A percentile compares a stretch with the other conserved stretches of the same genome.
These are phyloP conservation scores for Mythimna impura DNA, from an alignment of 2,888 invertebrate species.

Conservation along the genomic window DNA sequence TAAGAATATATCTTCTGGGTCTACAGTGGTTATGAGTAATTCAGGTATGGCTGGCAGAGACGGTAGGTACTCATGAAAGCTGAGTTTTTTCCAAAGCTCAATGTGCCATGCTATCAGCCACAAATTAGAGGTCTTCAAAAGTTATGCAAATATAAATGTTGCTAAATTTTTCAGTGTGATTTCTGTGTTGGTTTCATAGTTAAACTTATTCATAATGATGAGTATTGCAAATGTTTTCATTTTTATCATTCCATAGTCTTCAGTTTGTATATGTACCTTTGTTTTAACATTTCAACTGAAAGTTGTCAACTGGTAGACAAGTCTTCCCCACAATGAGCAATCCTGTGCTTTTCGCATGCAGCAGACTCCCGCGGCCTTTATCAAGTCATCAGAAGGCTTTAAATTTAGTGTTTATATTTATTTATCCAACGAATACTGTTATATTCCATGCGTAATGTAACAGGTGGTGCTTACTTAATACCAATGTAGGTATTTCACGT, in stretches of 20 bases:
- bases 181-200: too few relatives aligned
- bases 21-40: too few relatives aligned
- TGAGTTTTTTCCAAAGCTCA: neutral
- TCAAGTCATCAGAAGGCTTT: too few relatives aligned
- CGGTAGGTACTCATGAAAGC: too few relatives aligned
- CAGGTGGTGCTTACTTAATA: slow-evolving; percentile 19
- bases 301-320: neutral
- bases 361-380: neutral
- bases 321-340: neutral
- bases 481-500: slow-evolving; percentile 13
- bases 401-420: neutral
- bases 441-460: slow-evolving; percentile 29
- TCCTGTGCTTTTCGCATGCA: neutral
- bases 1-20: neutral
- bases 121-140: too few relatives aligned
- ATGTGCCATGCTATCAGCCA: neutral
- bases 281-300: neutral
- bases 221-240: too few relatives aligned
- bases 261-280: neutral
- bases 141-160: too few relatives aligned
- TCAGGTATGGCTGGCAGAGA: too few relatives aligned
- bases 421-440: neutral
- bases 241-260: too few relatives aligned
- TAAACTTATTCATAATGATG: too few relatives aligned
- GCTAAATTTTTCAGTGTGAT: too few relatives aligned